Evolutionary conservation across 2,888 invertebrate genomes (phyloP), one percentile per base, ranked within the genome.

Genomic region (Platycheirus albimanus): DNA sequence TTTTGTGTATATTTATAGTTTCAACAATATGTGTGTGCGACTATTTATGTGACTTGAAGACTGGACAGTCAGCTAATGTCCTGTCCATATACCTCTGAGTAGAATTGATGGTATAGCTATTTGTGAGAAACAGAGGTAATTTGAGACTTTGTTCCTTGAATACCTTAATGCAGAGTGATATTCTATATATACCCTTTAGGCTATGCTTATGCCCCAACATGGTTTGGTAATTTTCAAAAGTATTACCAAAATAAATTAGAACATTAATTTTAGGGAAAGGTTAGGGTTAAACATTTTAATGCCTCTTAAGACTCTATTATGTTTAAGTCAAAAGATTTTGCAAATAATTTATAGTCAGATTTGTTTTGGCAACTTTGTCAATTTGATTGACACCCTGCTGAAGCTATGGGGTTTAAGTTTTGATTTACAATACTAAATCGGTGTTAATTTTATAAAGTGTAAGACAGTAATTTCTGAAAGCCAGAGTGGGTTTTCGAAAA

Each of bases 11-110:
- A 83, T 83, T 83, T 83, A 83, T 83, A 63, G 83, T 78, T 74
- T 83, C 72, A 83, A 78, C 78, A 33, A 33, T 33, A 33, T 83
- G 72, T 83, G 72, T 83, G 74, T 78, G 74, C 56, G 56, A 33
- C 43, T 74, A 74, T 83, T 78, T 83, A 83, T 83, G 78, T 83
- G 83, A 78, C 83, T 77, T 56, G 63, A 78, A 54, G 83, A 64
- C 66, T 67, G 64, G 70, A 41, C 28, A 41, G 56, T 30, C 41
- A 49, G 41, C 71, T 41, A 52, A 63, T 70, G 70, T 76, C 70
- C 33, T 71, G 70, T 76, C 70, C 43, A 67, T 67, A 28, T 67
- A 28, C 49, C 67, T 30, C 47, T 69, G 49, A 47, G 47, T 61
- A 45, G 67, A 64, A 66, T 78, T 41, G 54, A 78, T 72, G 63